A percentile compares a stretch with the other conserved stretches of the same genome.
These are phyloP conservation scores for Cranoglanis bouderius DNA, from an alignment of 2,113 vertebrate species.

Conservation along the genomic window DNA sequence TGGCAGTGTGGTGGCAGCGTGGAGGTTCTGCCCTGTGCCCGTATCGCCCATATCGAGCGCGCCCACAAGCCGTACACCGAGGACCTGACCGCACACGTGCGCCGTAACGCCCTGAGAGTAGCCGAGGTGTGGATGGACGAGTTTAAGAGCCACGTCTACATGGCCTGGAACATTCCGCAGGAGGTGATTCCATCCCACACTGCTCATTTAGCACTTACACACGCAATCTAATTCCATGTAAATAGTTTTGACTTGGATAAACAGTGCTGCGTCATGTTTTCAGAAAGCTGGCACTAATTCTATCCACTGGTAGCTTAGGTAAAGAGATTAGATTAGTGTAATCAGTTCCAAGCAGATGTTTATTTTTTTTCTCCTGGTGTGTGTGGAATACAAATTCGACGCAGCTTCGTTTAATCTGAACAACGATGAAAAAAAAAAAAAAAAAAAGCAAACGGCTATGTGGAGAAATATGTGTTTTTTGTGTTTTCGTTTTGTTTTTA, in stretches of 20 bases:
- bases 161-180: constrained; percentile 97
- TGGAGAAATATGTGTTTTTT: constrained; percentile 12
- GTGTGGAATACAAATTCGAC: not conserved
- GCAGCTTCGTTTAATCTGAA: not conserved
- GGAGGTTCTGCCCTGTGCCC: constrained; percentile 92
- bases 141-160: constrained; percentile 97
- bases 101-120: constrained; percentile 90
- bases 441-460: constrained; percentile 22
- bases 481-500: constrained; percentile 33
- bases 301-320: not conserved
- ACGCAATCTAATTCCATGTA: not conserved
- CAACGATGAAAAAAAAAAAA: not conserved
- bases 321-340: constrained; percentile 21
- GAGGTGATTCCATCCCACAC: constrained; percentile 77
- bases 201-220: not conserved
- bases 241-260: not conserved
- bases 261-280: not conserved
- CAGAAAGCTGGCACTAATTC: not conserved
- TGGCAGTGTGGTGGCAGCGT: constrained; percentile 98
- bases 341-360: constrained; percentile 23
- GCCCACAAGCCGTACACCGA: constrained; percentile 97
- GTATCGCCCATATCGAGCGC: constrained; percentile 94
- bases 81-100: constrained; percentile 88
- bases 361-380: not conserved
- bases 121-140: constrained; percentile 99